Conservation (phyloP, 1,140 invertebrate species). For the Helicoverpa zea region DNA sequence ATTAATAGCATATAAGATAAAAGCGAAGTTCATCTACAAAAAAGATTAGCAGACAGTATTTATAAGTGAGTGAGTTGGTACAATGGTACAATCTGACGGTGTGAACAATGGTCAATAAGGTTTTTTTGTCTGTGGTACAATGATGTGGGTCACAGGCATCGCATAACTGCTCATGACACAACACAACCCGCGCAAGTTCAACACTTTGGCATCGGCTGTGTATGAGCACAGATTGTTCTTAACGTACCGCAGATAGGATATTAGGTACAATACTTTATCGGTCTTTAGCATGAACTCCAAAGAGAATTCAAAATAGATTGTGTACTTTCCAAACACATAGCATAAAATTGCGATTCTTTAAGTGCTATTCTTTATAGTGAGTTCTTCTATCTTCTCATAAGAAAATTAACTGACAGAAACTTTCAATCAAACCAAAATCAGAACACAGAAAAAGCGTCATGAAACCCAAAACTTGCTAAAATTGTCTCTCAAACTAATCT, state of each 20-base stretch:
- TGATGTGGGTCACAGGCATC: constrained; percentile 74
- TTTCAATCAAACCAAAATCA: no score
- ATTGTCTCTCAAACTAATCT: not conserved
- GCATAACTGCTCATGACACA: constrained; percentile 80
- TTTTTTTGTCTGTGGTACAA: constrained; percentile 69
- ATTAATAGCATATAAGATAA: constrained; percentile 30
- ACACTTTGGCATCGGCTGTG: constrained; percentile 61
- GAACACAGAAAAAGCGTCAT: no score
- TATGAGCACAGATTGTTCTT: constrained; percentile 39
- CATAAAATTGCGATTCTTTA: no score
- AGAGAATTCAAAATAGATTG: not conserved
- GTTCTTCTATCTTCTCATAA: no score
- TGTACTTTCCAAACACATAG: not conserved
- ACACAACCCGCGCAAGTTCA: constrained; percentile 68
- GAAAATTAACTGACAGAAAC: no score
- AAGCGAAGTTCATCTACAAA: constrained; percentile 11
- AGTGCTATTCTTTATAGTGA: no score
- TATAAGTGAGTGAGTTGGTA: not conserved
- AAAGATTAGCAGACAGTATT: constrained; percentile 22
- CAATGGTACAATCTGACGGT: constrained; percentile 36
- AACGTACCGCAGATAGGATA: constrained; percentile 1
- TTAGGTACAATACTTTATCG: constrained; percentile 21
- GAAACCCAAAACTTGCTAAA: no score
- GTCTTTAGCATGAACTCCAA: no score
- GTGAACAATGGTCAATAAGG: constrained; percentile 68